Evolutionary conservation across 2,113 vertebrate species (phyloP), one percentile per base, ranked within the genome.

Genomic region (Paratilapia polleni): DNA sequence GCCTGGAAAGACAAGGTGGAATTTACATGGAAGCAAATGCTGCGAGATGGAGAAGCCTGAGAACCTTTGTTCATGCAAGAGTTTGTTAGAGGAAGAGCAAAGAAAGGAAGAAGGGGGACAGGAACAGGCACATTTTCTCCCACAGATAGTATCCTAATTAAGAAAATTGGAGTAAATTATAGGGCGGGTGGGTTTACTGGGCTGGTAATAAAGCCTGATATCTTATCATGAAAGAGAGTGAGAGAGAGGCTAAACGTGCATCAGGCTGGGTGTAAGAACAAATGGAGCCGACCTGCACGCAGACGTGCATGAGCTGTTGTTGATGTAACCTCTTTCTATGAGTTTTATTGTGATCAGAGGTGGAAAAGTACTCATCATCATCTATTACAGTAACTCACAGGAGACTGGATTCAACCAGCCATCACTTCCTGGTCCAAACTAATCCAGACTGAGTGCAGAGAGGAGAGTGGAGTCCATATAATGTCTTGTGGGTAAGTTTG

Each of bases 141-240:
- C 11, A 47, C 3, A 88, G 90, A 94, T 94, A 88, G 83, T 86
- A 3, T 49, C 14, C 70, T 77, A 89, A 93, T 95, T 92, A 88
- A 64, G 82, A 78, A 90, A 94, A 94, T 95, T 94, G 47, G 56
- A 85, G 89, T 74, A 90, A 96, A 96, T 95, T 94, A 88, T 89
- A 90, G 95, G 93, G 92, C 6, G 91, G 92, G 90, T 78, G 38
- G 80, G 80, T 36, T 38, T 41, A 49, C 83, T 14, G 24, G 47
- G 57, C 77, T 73, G 43, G 89, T 83, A 70, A 88, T 82, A 77
- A 86, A 62, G 78, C 77, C 78, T 88, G 92, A 91, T 92, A 66
- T 62, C 88, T 94, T 92, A 93, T 92, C 92, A 62, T 73, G 24
- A 85, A 63, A 77, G 59, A 80, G 78, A 84, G 77, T 43, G 10